Evolutionary conservation across 1,140 invertebrate species (phyloP).

Genomic region (Drosophila pseudoobscura): DNA sequence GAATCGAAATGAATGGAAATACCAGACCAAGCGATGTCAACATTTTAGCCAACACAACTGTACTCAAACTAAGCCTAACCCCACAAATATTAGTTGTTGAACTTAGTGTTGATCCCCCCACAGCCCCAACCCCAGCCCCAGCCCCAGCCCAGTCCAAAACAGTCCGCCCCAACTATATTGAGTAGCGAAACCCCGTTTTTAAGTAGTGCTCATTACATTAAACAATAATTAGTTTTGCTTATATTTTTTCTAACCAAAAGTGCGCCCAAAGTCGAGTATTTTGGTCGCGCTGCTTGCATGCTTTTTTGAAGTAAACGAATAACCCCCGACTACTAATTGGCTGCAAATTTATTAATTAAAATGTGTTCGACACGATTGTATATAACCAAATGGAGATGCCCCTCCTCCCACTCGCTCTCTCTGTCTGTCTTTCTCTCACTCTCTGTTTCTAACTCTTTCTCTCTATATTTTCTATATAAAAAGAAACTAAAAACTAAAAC

Average conservation of each 20-base stretch:
- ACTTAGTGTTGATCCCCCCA: conserved; percentile 33
- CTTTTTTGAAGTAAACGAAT: conserved; percentile 32
- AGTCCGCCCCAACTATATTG: conserved; percentile 29
- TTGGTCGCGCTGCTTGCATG: conserved; percentile 43
- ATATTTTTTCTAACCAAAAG: conserved; percentile 58
- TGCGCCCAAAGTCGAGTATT: conserved; percentile 12
- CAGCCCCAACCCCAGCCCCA: not conserved
- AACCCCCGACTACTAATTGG: conserved; percentile 37
- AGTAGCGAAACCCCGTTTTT: conserved; percentile 45
- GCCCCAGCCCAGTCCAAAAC: not conserved
- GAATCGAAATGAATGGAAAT: conserved; percentile 29
- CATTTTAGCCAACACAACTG: conserved; percentile 79
- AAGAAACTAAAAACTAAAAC: conserved; percentile 18
- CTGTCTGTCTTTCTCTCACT: conserved; percentile 26
- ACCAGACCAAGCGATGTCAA: conserved; percentile 81
- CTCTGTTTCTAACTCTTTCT: conserved; percentile 44
- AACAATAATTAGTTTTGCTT: conserved; percentile 71
- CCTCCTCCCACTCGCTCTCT: conserved; percentile 26
- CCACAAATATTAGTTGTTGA: conserved; percentile 64
- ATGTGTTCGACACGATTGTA: conserved; percentile 36
- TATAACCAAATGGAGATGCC: conserved; percentile 37
- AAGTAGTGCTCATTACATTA: conserved; percentile 70
- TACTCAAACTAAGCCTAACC: conserved; percentile 36
- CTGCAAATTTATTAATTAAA: conserved; percentile 14
- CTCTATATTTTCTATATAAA: conserved; percentile 47